Evolutionary conservation across 1,140 invertebrate genomes (phyloP).

Genomic region (Episyrphus balteatus): DNA sequence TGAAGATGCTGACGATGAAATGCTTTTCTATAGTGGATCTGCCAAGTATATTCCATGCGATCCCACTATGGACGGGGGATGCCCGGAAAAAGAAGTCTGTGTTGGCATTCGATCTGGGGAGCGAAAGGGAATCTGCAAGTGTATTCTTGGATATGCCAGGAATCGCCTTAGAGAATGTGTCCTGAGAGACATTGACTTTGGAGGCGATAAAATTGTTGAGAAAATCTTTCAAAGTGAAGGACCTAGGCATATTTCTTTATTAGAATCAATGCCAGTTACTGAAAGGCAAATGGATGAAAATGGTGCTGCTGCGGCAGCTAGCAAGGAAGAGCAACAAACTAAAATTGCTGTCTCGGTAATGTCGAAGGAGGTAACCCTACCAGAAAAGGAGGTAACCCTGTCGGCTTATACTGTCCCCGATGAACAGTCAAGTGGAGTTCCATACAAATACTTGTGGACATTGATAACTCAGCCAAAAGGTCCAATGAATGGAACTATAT

Average conservation of each 20-base stretch:
- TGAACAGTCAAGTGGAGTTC: conserved; percentile 54
- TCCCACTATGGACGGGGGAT: conserved; percentile 40
- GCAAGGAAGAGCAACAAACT: conserved; percentile 35
- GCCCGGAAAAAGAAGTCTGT: conserved; percentile 54
- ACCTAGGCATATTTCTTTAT: not conserved
- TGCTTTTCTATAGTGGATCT: conserved; percentile 7
- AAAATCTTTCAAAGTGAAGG: conserved; percentile 12
- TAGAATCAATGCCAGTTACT: conserved; percentile 1
- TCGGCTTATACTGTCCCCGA: conserved; percentile 70
- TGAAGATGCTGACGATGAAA: conserved; percentile 16
- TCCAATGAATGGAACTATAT: conserved; percentile 64
- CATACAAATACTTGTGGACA: conserved; percentile 84
- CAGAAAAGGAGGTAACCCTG: conserved; percentile 64
- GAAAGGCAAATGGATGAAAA: conserved; percentile 17
- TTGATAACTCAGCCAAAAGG: conserved; percentile 70
- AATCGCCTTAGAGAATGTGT: conserved; percentile 41
- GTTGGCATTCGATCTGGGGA: conserved; percentile 43
- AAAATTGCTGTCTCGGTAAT: conserved; percentile 66
- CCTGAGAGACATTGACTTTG: conserved; percentile 25
- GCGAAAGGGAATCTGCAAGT: conserved; percentile 55
- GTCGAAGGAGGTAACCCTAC: conserved; percentile 58
- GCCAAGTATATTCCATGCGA: conserved; percentile 31
- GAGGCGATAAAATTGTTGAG: conserved; percentile 20
- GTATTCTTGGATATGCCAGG: conserved; percentile 45
- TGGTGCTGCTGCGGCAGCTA: conserved; percentile 32